These are phyloP conservation scores for Leptopterna dolabrata DNA, from an alignment of 2,888 invertebrate genomes.

Conservation along the genomic window DNA sequence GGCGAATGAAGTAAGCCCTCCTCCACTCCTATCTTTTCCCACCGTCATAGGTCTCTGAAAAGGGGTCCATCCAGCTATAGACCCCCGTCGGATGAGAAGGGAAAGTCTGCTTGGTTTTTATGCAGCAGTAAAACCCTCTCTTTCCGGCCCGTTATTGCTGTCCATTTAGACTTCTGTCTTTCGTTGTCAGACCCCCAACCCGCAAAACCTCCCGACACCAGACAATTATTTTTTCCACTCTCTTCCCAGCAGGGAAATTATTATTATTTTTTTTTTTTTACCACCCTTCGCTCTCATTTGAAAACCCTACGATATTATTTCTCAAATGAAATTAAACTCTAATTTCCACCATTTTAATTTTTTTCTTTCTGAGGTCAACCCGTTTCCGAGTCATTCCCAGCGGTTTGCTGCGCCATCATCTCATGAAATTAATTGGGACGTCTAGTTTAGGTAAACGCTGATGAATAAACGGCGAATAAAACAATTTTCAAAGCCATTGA, in stretches of 20 bases:
- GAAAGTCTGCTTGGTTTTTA: slow-evolving; percentile 1
- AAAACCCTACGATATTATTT: neutral
- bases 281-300: neutral
- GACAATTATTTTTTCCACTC: neutral
- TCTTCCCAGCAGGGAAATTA: neutral
- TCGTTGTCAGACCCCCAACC: neutral
- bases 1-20: slow-evolving; percentile 5
- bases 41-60: neutral
- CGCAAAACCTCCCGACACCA: neutral
- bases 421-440: neutral
- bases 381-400: neutral
- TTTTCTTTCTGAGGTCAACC: neutral
- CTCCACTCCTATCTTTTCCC: neutral
- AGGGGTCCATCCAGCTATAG: neutral
- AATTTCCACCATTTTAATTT: neutral
- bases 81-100: neutral
- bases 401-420: neutral
- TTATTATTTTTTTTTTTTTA: neutral
- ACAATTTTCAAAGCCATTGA: too few relatives aligned
- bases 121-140: neutral
- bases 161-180: slow-evolving; percentile 27
- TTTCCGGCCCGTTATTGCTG: slow-evolving; percentile 16
- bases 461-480: neutral
- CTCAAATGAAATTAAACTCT: neutral
- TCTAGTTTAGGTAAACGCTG: neutral